Evolutionary conservation across 2,888 invertebrate species (phyloP).

Genomic region (Craniophora ligustri): DNA sequence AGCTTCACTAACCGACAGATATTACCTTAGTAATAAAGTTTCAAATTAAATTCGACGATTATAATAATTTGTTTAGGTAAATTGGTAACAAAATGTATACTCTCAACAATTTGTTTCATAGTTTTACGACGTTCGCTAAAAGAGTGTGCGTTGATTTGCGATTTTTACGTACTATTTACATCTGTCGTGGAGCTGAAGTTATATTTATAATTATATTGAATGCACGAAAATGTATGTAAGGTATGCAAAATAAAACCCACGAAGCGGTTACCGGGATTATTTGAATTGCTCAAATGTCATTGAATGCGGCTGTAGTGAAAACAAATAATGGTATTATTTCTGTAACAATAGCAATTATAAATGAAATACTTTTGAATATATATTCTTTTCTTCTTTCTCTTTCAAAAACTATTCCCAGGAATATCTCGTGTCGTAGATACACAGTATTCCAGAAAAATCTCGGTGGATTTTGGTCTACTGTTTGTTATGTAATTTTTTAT

Average conservation of each 20-base stretch:
- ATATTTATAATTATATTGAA: constrained; percentile 29
- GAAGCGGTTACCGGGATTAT: constrained; percentile 26
- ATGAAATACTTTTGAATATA: too few relatives aligned
- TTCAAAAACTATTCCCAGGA: too few relatives aligned
- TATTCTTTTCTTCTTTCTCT: too few relatives aligned
- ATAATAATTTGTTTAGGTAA: constrained; percentile 54
- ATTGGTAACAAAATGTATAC: constrained; percentile 47
- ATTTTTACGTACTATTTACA: constrained; percentile 21
- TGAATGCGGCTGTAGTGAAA: constrained; percentile 11
- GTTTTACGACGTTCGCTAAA: constrained; percentile 32
- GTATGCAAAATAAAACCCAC: constrained; percentile 8
- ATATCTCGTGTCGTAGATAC: too few relatives aligned
- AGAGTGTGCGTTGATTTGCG: constrained; percentile 35
- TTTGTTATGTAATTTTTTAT: too few relatives aligned
- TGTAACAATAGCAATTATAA: constrained; percentile 7
- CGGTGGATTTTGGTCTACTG: too few relatives aligned
- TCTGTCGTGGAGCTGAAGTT: constrained; percentile 31
- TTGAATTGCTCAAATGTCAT: constrained; percentile 26
- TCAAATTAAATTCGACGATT: constrained; percentile 39
- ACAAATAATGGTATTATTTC: constrained; percentile 20
- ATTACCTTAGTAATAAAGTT: constrained; percentile 43
- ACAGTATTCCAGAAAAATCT: too few relatives aligned
- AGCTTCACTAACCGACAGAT: constrained; percentile 27
- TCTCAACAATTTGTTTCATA: constrained; percentile 40
- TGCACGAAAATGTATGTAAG: constrained; percentile 21